These are phyloP conservation scores for Catostylus mosaicus DNA, from an alignment of 30 jellyfish, hydroid and myxozoan species.

Conservation along the genomic window DNA sequence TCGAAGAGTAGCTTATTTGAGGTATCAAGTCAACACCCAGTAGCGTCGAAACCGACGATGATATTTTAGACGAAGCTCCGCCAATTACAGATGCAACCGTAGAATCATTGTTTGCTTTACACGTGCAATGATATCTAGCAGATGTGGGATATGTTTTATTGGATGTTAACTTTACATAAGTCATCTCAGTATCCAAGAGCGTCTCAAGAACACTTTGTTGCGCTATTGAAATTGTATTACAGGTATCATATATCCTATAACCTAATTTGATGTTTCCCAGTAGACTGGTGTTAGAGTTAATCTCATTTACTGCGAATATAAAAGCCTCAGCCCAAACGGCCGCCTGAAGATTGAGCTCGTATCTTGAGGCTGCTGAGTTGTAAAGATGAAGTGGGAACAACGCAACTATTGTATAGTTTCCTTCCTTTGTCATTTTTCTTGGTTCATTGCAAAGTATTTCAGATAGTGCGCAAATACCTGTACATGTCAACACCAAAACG, in stretches of 20 bases:
- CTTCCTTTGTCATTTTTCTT: constrained; percentile 30
- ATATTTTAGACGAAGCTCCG: constrained; percentile 82
- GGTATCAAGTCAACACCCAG: constrained; percentile 72
- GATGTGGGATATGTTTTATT: neutral
- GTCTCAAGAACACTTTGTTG: constrained; percentile 62
- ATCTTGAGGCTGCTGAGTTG: constrained; percentile 26
- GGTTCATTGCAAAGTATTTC: constrained; percentile 15
- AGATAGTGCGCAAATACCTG: neutral
- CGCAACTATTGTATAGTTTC: constrained; percentile 83
- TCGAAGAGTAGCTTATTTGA: constrained; percentile 88
- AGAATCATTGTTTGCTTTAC: neutral
- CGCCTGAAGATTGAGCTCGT: constrained; percentile 62
- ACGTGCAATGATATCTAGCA: constrained; percentile 2
- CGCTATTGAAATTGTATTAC: constrained; percentile 76
- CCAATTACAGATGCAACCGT: constrained; percentile 80
- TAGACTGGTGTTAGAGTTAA: constrained; percentile 31
- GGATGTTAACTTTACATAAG: neutral
- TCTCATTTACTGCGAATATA: constrained; percentile 71
- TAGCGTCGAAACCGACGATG: constrained; percentile 52
- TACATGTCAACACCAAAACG: neutral
- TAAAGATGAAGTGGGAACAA: constrained; percentile 84
- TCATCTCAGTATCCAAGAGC: constrained; percentile 7
- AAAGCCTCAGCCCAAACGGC: constrained; percentile 76
- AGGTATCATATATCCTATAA: constrained; percentile 66
- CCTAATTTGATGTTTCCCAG: constrained; percentile 59